phyloP scores from a whole-genome alignment of 2,113 vertebrate genomes.

The Felis chaus region DNA sequence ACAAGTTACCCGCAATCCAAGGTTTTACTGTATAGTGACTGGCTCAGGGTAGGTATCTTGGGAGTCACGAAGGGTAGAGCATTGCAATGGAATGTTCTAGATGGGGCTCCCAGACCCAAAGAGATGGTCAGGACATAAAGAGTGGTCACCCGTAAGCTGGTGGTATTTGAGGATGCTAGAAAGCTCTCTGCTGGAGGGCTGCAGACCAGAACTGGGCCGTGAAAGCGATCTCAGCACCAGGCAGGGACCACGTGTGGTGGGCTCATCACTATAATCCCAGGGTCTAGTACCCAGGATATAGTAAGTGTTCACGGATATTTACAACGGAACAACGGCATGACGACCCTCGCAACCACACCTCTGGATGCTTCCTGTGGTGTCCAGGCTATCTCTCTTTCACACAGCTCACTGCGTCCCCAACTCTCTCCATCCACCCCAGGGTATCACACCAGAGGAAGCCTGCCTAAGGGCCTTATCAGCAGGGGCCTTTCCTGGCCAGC shows the following conservation, averaged over 20 bases:
- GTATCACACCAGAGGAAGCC: background rate
- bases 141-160: background rate
- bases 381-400: background rate
- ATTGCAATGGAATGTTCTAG: background rate
- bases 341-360: fast-evolving
- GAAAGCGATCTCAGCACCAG: background rate
- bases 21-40: background rate
- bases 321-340: background rate
- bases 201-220: background rate
- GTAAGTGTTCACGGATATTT: background rate
- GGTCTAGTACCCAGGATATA: background rate
- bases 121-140: background rate
- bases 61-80: background rate
- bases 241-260: background rate
- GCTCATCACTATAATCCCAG: no score
- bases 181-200: background rate
- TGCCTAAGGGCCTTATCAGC: background rate
- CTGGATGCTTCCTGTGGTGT: background rate
- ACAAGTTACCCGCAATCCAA: no score
- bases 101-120: background rate
- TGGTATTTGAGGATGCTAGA: background rate
- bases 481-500: background rate
- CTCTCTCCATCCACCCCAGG: background rate
- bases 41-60: background rate
- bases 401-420: background rate